phyloP scores from a whole-genome alignment of 1,140 invertebrate genomes.

The Aphis craccivora region DNA sequence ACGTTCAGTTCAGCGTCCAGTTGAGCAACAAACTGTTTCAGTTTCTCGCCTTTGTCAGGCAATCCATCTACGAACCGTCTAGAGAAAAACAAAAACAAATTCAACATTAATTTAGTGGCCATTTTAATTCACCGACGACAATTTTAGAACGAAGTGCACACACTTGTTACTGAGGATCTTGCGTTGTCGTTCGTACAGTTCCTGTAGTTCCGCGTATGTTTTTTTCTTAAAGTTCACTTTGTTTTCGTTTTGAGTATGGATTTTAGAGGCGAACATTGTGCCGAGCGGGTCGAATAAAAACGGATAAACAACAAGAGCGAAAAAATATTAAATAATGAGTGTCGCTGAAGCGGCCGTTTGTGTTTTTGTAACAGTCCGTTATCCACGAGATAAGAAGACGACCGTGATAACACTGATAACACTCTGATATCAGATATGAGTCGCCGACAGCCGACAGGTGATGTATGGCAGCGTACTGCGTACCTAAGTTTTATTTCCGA shows the following conservation, averaged over 20 bases:
- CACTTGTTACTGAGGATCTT: conserved; percentile 13
- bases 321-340: background rate
- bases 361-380: background rate
- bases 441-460: background rate
- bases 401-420: background rate
- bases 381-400: background rate
- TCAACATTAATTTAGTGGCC: background rate
- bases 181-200: conserved; percentile 17
- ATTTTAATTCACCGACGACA: background rate
- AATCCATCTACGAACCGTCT: conserved; percentile 67
- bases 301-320: too few species aligned
- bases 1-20: conserved; percentile 68
- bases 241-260: background rate
- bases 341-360: background rate
- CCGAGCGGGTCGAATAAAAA: background rate
- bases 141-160: background rate
- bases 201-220: background rate
- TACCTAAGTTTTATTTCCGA: background rate
- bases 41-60: conserved; percentile 74
- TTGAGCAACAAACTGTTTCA: conserved; percentile 68
- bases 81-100: conserved; percentile 54
- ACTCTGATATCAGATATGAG: too few species aligned
- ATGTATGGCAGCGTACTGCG: background rate
- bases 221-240: conserved; percentile 25
- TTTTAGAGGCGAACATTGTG: background rate